Evolutionary conservation across 2,797 vertebrate species (phyloP).

Genomic region (Sebastes iracundus): DNA sequence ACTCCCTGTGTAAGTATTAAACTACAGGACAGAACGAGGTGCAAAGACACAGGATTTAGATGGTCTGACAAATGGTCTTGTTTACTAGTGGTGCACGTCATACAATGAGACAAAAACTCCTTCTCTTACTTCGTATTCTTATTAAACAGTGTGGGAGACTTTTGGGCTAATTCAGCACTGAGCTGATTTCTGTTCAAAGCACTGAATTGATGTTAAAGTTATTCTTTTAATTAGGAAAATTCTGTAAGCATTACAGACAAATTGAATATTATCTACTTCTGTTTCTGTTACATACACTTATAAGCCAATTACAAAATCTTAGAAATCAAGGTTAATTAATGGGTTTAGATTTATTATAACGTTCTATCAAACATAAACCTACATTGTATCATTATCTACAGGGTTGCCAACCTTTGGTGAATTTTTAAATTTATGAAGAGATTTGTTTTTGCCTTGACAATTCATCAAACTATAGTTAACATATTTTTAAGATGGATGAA

Average conservation of each 20-base stretch:
- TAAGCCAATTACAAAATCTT: neutral
- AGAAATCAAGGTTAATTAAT: neutral
- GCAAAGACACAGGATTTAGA: neutral
- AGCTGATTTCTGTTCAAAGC: neutral
- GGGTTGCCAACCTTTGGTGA: neutral
- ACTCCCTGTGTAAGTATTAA: conserved; percentile 24
- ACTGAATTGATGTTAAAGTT: neutral
- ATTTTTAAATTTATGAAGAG: fast-evolving
- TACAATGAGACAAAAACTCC: neutral
- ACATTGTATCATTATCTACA: neutral
- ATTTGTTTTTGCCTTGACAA: neutral
- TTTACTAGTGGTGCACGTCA: neutral
- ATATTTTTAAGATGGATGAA: neutral
- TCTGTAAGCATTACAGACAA: neutral
- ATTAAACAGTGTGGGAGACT: neutral
- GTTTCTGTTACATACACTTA: neutral
- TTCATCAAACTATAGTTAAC: neutral
- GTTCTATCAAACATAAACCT: neutral
- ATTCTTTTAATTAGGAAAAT: neutral
- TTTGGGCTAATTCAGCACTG: neutral
- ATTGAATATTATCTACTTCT: neutral
- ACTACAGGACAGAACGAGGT: neutral
- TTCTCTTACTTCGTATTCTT: neutral
- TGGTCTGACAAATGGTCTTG: neutral
- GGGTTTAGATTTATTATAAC: neutral